These are phyloP conservation scores for Manis javanica DNA, from an alignment of 2,797 vertebrate species.

Conservation along the genomic window DNA sequence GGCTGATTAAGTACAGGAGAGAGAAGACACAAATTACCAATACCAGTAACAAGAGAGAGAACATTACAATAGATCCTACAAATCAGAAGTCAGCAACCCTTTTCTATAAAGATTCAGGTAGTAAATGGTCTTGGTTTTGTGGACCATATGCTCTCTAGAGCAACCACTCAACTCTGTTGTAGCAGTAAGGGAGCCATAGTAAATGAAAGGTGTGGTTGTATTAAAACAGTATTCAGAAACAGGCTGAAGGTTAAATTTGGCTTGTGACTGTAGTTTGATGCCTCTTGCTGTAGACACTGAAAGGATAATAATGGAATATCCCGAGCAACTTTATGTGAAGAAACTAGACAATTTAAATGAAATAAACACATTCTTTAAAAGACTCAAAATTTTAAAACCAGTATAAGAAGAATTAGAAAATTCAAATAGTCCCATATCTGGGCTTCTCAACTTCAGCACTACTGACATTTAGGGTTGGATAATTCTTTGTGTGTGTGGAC, in stretches of 20 bases:
- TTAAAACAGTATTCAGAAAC: not conserved
- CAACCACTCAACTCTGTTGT: not conserved
- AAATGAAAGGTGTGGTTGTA: not conserved
- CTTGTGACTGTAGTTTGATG: not conserved
- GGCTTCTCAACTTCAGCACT: not conserved
- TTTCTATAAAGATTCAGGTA: not conserved
- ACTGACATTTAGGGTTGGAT: not conserved
- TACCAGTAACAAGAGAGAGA: not conserved
- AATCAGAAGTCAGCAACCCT: not conserved
- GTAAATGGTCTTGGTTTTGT: not conserved
- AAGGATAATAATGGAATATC: not conserved
- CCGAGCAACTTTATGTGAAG: not conserved
- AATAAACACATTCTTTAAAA: not conserved
- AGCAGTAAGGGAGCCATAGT: not conserved
- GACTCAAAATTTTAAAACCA: not conserved
- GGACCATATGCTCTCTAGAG: not conserved
- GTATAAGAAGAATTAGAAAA: not conserved
- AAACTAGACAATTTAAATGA: not conserved
- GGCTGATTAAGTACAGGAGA: not conserved
- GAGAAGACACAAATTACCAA: not conserved
- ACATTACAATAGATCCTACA: not conserved
- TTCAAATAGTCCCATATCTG: not conserved
- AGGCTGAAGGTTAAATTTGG: not conserved
- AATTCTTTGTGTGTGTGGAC: not conserved
- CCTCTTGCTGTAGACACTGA: not conserved